A percentile compares a stretch with the other conserved stretches of the same genome.
Evolutionary conservation across 2,113 vertebrate genomes (phyloP).

Genomic region (Myrmecobius fasciatus): DNA sequence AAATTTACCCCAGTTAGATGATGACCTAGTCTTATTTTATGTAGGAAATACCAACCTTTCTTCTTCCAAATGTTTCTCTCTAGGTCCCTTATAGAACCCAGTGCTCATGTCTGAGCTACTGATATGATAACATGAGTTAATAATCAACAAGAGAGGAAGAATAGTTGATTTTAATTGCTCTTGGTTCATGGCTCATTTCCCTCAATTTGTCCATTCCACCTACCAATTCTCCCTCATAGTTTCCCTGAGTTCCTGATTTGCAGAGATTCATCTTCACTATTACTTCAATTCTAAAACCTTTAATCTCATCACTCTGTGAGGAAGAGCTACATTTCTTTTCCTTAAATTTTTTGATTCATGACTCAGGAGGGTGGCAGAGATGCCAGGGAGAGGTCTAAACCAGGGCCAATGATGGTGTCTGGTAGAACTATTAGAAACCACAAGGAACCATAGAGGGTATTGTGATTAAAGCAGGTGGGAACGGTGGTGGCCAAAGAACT

Average conservation of each 20-base stretch:
- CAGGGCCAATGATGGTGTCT: neutral
- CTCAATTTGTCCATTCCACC: neutral
- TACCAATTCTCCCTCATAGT: neutral
- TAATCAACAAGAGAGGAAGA: neutral
- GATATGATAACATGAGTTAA: neutral
- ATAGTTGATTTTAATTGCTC: neutral
- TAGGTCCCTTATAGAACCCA: neutral
- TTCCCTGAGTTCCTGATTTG: neutral
- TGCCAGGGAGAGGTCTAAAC: neutral
- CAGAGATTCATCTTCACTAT: neutral
- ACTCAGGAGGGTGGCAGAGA: neutral
- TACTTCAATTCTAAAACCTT: neutral
- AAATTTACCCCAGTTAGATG: accelerated
- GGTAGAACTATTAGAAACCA: neutral
- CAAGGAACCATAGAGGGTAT: neutral
- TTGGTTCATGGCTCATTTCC: neutral
- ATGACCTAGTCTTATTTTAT: neutral
- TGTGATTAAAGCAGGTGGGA: neutral
- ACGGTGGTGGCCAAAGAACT: neutral
- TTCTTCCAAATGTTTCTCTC: neutral
- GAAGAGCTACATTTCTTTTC: neutral
- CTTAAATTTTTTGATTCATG: neutral
- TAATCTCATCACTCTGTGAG: neutral
- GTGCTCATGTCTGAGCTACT: neutral
- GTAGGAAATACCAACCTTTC: neutral